Conservation (phyloP, 1,140 invertebrate species). For the Lepidurus couesii region DNA sequence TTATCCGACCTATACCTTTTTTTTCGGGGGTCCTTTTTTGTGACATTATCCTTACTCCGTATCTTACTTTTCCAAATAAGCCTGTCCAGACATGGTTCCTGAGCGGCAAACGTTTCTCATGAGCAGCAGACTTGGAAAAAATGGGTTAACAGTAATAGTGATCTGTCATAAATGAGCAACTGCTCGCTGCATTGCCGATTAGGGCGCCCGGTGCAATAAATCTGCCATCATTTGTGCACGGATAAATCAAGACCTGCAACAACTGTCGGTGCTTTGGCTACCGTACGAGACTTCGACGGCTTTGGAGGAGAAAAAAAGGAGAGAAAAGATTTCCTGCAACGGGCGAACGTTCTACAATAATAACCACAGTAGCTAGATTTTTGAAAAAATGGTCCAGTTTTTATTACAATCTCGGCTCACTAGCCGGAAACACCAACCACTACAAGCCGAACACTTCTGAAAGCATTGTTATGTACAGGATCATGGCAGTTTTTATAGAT, state of each 20-base stretch:
- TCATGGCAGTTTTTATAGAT: slow-evolving; percentile 16
- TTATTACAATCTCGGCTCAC: not conserved
- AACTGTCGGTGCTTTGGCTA: not conserved
- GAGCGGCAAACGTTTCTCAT: not conserved
- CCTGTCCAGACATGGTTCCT: not conserved
- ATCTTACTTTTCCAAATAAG: not conserved
- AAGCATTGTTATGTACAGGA: not conserved
- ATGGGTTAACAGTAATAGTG: not conserved
- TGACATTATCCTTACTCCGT: not conserved
- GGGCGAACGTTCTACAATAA: not conserved
- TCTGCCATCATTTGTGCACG: not conserved
- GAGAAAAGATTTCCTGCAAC: not conserved
- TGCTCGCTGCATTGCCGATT: slow-evolving; percentile 17
- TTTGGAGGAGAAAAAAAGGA: not conserved
- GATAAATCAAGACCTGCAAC: slow-evolving; percentile 15
- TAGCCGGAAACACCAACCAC: not conserved
- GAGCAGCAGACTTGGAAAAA: not conserved
- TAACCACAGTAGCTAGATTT: not conserved
- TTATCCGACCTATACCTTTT: not conserved
- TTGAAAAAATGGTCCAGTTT: not conserved
- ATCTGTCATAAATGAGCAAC: slow-evolving; percentile 22
- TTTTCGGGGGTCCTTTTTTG: not conserved
- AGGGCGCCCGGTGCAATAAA: slow-evolving; percentile 1
- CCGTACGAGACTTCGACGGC: not conserved
- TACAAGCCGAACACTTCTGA: not conserved